These are phyloP conservation scores for Pantherophis guttatus DNA, from an alignment of 2,113 vertebrate genomes.

Conservation along the genomic window DNA sequence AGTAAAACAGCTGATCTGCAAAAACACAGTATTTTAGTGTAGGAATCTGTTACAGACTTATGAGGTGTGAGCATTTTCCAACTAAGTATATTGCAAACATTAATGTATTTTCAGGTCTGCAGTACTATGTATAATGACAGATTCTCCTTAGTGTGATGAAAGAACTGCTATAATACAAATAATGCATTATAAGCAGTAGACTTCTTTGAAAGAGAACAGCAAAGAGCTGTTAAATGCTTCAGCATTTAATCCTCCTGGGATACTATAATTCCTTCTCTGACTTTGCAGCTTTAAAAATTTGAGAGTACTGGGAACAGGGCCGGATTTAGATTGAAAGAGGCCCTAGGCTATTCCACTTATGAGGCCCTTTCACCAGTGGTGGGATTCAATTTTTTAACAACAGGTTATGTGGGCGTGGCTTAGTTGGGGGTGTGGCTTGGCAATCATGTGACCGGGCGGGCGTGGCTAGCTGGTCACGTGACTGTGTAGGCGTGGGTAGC, in stretches of 20 bases:
- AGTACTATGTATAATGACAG: slow-evolving; percentile 33
- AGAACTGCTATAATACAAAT: slow-evolving; percentile 4
- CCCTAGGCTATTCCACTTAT: too few species aligned
- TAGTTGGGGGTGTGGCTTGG: too few species aligned
- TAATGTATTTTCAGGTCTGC: slow-evolving; percentile 26
- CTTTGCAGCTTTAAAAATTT: slow-evolving; percentile 40
- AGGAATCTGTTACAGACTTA: slow-evolving; percentile 46
- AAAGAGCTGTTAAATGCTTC: not conserved
- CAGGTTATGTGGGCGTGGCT: too few species aligned
- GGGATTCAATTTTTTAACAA: too few species aligned
- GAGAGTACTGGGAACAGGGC: not conserved
- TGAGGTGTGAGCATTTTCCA: slow-evolving; percentile 34
- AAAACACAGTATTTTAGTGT: slow-evolving; percentile 38
- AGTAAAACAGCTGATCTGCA: not conserved
- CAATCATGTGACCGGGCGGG: too few species aligned
- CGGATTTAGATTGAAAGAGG: too few species aligned
- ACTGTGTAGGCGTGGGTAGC: too few species aligned
- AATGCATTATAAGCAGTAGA: slow-evolving; percentile 16
- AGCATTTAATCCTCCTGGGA: slow-evolving; percentile 10
- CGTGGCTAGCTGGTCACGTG: too few species aligned
- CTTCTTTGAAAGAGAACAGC: not conserved
- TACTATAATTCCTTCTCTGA: slow-evolving; percentile 30
- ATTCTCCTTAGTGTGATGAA: slow-evolving; percentile 26
- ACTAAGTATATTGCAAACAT: slow-evolving; percentile 34
- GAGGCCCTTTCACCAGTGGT: too few species aligned